These are phyloP conservation scores for Ectropis crepuscularia DNA, from an alignment of 2,888 invertebrate species.

Conservation along the genomic window DNA sequence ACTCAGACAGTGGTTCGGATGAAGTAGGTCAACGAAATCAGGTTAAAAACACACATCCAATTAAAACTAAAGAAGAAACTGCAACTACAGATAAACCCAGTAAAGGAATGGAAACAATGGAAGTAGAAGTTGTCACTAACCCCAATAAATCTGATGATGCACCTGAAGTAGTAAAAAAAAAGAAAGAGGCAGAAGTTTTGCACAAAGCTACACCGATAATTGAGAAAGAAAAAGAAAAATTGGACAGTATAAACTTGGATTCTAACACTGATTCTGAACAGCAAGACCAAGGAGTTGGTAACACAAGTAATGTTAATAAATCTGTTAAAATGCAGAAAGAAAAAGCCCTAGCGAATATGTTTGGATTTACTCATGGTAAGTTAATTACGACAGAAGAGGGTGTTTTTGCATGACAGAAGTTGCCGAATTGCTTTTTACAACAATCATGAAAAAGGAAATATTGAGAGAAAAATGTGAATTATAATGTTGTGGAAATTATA, in stretches of 20 bases:
- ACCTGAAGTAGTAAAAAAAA: not conserved
- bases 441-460: too few species aligned
- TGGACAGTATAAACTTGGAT: not conserved
- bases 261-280: slow-evolving; percentile 9
- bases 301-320: slow-evolving; percentile 32
- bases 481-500: not conserved
- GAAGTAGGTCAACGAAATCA: slow-evolving; percentile 43
- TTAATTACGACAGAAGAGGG: slow-evolving; percentile 40
- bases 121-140: not conserved
- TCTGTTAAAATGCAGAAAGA: slow-evolving; percentile 47
- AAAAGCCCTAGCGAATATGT: slow-evolving; percentile 63
- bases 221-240: not conserved
- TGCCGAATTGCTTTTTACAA: too few species aligned
- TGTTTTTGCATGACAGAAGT: slow-evolving; percentile 4
- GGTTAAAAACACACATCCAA: slow-evolving; percentile 20
- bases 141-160: not conserved
- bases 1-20: slow-evolving; percentile 55
- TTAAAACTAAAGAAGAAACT: not conserved
- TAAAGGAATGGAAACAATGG: not conserved
- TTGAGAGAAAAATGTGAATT: too few species aligned
- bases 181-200: not conserved
- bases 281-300: not conserved
- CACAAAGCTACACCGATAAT: not conserved
- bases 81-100: too few species aligned
- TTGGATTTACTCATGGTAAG: slow-evolving; percentile 77